A percentile compares a stretch with the other conserved stretches of the same genome.
Conservation (phyloP, 2,113 vertebrate species). For the Tragelaphus imberbis region DNA sequence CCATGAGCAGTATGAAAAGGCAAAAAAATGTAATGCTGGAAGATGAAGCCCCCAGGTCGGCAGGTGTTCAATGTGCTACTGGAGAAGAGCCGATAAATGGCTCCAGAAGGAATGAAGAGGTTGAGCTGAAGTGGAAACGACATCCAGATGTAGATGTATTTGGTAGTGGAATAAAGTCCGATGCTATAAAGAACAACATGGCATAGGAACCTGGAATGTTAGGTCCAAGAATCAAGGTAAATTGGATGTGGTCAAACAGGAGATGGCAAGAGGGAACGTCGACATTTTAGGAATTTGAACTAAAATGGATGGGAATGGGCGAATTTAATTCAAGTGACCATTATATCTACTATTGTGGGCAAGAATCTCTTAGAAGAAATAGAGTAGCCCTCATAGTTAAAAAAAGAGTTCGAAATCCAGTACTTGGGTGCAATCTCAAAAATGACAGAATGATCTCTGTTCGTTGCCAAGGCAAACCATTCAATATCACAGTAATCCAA, state of each 20-base stretch:
- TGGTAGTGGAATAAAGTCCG: background rate
- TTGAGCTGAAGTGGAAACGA: background rate
- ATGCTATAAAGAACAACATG: background rate
- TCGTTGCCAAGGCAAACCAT: background rate
- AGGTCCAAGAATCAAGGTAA: background rate
- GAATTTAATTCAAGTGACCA: background rate
- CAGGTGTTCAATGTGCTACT: background rate
- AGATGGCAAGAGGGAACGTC: background rate
- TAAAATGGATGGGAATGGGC: background rate
- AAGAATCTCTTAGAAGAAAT: background rate
- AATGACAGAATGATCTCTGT: background rate
- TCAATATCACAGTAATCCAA: background rate
- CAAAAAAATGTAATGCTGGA: background rate
- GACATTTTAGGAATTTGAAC: background rate
- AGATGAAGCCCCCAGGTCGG: background rate
- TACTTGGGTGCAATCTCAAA: background rate
- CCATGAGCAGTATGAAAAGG: background rate
- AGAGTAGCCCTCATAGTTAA: background rate
- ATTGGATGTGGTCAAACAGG: background rate
- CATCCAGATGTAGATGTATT: background rate
- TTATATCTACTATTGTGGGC: background rate
- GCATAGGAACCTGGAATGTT: background rate
- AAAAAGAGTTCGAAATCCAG: background rate
- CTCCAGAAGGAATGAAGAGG: background rate
- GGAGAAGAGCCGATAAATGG: background rate